Percentiles rank a stretch among this genome's conserved stretches.
Conservation (phyloP, 2,888 invertebrate species). For the Platycnemis pennipes region DNA sequence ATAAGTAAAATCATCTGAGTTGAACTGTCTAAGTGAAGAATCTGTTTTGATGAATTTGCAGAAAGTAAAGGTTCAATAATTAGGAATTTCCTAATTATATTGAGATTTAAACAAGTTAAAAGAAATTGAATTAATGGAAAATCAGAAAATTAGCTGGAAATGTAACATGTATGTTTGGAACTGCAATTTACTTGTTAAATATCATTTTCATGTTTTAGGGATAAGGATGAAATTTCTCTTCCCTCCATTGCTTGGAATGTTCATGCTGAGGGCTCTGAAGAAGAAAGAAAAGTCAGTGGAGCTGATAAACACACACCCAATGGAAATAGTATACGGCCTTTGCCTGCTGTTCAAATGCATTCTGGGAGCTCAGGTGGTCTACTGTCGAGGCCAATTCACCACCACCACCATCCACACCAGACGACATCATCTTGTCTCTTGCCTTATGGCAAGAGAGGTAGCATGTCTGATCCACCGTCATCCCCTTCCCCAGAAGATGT, state of each 20-base stretch:
- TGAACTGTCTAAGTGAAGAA: no score
- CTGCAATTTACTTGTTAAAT: no score
- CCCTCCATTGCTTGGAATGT: background rate
- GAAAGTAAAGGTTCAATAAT: no score
- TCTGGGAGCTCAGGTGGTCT: slow-evolving; percentile 10
- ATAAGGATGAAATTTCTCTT: background rate
- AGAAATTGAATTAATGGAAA: no score
- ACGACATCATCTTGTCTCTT: slow-evolving; percentile 28
- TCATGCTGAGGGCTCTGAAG: slow-evolving; percentile 40
- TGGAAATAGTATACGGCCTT: slow-evolving; percentile 78
- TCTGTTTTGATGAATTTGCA: no score
- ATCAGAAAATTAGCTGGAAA: no score
- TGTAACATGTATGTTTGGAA: no score
- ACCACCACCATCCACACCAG: slow-evolving; percentile 32
- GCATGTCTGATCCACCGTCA: slow-evolving; percentile 70
- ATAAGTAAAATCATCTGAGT: no score
- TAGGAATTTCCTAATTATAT: no score
- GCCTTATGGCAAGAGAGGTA: slow-evolving; percentile 51
- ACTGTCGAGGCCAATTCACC: background rate
- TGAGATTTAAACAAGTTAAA: no score
- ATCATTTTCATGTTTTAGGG: background rate
- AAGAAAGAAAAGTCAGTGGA: slow-evolving; percentile 58
- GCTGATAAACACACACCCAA: slow-evolving; percentile 71
- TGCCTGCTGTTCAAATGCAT: slow-evolving; percentile 76
- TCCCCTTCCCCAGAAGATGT: slow-evolving; percentile 81